phyloP scores from a whole-genome alignment of 1,140 invertebrate species.

The Ceratosolen solmsi region DNA sequence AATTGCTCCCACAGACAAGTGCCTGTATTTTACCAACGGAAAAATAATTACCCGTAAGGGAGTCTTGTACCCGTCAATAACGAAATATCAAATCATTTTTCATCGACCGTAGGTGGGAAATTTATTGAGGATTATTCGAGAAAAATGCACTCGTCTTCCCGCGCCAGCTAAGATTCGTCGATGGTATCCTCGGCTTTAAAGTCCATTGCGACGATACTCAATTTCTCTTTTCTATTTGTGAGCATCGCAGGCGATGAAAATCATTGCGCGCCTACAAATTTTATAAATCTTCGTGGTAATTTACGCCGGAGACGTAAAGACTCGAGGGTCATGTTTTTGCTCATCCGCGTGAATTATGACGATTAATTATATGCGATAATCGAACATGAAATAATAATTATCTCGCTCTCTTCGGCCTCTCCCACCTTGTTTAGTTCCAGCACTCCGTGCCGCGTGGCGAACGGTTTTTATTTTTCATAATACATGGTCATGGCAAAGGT shows the following conservation, averaged over 20 bases:
- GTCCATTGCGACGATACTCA: not conserved
- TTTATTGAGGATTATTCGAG: not conserved
- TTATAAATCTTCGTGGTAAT: not conserved
- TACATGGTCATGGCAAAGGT: not conserved
- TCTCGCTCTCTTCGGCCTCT: not conserved
- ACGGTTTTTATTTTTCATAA: slow-evolving; percentile 3
- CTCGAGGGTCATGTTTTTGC: not conserved
- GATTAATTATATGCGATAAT: slow-evolving; percentile 22
- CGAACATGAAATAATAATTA: slow-evolving; percentile 28
- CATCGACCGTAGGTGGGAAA: not conserved
- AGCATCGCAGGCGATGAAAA: not conserved
- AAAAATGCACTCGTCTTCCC: too few species aligned
- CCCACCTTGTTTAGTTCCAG: not conserved
- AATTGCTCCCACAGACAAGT: not conserved
- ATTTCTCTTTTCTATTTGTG: not conserved
- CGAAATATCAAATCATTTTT: not conserved
- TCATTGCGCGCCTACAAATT: not conserved
- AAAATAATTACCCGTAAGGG: not conserved
- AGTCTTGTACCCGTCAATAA: not conserved
- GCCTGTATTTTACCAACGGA: not conserved
- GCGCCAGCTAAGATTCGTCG: too few species aligned
- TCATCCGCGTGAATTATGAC: not conserved
- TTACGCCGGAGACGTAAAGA: not conserved
- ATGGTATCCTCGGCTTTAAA: not conserved
- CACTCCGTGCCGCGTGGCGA: not conserved